Percentiles rank a stretch among this genome's conserved stretches.
Conservation (phyloP, 2,797 vertebrate genomes). For the Phalanger gymnotis region DNA sequence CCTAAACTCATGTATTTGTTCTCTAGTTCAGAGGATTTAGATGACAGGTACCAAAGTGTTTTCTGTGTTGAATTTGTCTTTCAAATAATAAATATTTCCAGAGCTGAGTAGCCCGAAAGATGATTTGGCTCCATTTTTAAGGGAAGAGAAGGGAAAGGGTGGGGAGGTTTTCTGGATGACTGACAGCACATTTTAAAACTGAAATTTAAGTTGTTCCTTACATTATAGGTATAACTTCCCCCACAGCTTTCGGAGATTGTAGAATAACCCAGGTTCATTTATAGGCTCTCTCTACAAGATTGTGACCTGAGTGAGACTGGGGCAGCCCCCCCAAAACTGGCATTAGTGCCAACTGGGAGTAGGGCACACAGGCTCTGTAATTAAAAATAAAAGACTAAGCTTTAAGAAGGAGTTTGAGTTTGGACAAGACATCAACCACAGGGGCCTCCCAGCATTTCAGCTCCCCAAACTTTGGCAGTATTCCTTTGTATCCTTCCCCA, state of each 20-base stretch:
- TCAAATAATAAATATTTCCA: neutral
- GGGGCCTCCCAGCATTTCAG: neutral
- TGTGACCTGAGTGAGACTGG: neutral
- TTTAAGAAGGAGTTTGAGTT: neutral
- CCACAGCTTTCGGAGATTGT: neutral
- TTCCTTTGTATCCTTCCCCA: neutral
- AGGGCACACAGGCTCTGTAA: neutral
- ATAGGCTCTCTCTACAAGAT: neutral
- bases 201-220: neutral
- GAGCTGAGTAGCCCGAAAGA: slow-evolving; percentile 8
- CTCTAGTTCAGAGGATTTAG: slow-evolving; percentile 40
- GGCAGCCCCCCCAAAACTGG: neutral
- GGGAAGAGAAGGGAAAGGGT: neutral
- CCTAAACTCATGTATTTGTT: neutral
- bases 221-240: neutral
- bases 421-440: neutral
- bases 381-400: neutral
- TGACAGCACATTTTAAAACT: neutral
- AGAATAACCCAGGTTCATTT: neutral
- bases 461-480: neutral
- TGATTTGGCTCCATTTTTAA: neutral
- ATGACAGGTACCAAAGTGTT: neutral
- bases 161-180: neutral
- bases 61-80: slow-evolving; percentile 30
- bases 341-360: neutral